These are phyloP conservation scores for Danio choprae DNA, from an alignment of 2,797 vertebrate genomes.

Conservation along the genomic window DNA sequence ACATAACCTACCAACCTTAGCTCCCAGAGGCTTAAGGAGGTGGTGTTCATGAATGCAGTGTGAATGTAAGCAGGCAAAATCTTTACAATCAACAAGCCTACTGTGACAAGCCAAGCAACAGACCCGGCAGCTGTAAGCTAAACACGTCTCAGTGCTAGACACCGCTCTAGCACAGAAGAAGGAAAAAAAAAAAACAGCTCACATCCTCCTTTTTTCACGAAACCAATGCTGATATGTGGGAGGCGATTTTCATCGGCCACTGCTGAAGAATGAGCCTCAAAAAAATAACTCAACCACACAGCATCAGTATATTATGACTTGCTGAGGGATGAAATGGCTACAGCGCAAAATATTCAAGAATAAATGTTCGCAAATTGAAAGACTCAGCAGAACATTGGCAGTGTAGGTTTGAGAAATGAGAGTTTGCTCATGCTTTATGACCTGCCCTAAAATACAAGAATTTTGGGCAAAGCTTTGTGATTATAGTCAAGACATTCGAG, in stretches of 20 bases:
- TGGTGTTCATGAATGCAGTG: constrained; percentile 50
- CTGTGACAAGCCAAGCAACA: background rate
- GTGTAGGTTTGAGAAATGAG: constrained; percentile 1
- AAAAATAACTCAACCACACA: background rate
- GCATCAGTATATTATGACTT: background rate
- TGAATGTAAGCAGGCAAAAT: constrained; percentile 52
- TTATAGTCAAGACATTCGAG: background rate
- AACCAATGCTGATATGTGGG: background rate
- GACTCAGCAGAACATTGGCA: background rate
- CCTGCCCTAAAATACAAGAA: background rate
- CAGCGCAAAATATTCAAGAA: background rate
- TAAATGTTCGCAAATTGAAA: background rate
- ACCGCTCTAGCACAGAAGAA: background rate
- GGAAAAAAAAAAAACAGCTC: background rate
- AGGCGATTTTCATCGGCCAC: constrained; percentile 4
- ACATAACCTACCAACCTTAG: constrained; percentile 69
- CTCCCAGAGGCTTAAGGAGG: constrained; percentile 65
- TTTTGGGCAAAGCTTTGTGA: background rate
- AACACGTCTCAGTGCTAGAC: background rate
- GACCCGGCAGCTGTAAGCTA: constrained; percentile 14
- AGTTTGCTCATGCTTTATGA: background rate
- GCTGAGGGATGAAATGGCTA: constrained; percentile 1
- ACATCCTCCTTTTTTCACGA: background rate
- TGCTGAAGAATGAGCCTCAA: constrained; percentile 13
- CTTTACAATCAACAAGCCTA: constrained; percentile 36